A percentile compares a stretch with the other conserved stretches of the same genome.
Evolutionary conservation across 2,113 vertebrate species (phyloP).

Genomic region (Gallinago jamesoni): DNA sequence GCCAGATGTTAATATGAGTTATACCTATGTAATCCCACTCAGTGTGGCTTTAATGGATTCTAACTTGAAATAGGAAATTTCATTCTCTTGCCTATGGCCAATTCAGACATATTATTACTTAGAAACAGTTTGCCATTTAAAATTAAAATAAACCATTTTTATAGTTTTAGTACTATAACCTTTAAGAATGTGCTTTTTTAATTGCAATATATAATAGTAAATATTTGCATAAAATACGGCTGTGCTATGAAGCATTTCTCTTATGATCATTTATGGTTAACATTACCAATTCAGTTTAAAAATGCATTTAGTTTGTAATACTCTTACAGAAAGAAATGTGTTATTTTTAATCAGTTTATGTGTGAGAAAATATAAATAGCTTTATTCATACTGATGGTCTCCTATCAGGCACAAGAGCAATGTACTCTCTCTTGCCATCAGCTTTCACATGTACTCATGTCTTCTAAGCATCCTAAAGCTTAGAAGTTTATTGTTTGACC

Average conservation of each 20-base stretch:
- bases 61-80: neutral
- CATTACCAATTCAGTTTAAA: neutral
- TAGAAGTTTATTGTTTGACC: neutral
- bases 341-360: neutral
- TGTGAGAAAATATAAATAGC: neutral
- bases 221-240: neutral
- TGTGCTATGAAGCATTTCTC: neutral
- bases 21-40: neutral
- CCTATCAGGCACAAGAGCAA: neutral
- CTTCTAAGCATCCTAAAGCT: neutral
- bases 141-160: neutral
- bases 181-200: neutral
- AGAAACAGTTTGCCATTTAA: neutral
- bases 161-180: neutral
- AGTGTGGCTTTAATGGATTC: neutral
- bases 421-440: neutral
- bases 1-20: neutral
- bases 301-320: neutral
- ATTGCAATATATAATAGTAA: neutral
- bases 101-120: neutral
- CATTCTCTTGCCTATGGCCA: neutral
- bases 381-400: neutral
- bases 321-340: neutral
- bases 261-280: neutral
- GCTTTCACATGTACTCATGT: neutral